These are phyloP conservation scores for Ailurus styani DNA, from an alignment of 2,113 vertebrate species.

Conservation along the genomic window DNA sequence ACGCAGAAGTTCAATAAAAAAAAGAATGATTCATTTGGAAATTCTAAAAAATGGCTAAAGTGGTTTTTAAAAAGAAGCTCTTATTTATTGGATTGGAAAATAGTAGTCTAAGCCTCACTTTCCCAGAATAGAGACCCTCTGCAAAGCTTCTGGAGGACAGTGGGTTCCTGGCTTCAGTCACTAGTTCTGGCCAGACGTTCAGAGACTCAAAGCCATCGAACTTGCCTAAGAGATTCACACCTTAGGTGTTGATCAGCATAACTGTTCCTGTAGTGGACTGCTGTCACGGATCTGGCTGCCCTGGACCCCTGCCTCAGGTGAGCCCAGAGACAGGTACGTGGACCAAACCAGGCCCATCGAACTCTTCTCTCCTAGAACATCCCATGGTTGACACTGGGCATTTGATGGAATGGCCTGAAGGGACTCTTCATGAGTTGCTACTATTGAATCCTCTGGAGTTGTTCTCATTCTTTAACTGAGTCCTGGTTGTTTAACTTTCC, in stretches of 20 bases:
- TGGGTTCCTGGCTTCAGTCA: background rate
- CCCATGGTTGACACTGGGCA: background rate
- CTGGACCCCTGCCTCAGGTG: background rate
- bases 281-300: background rate
- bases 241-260: background rate
- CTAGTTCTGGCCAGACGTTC: background rate
- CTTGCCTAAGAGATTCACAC: background rate
- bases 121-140: background rate
- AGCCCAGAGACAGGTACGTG: background rate
- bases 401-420: background rate
- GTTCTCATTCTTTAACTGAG: background rate
- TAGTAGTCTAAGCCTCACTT: background rate
- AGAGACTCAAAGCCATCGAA: background rate
- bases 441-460: background rate
- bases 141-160: background rate
- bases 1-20: background rate
- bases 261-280: background rate
- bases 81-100: background rate
- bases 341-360: background rate
- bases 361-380: background rate
- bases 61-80: background rate
- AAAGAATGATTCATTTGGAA: slow-evolving; percentile 19
- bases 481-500: background rate
- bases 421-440: background rate
- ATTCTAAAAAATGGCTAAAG: background rate